Conservation (phyloP, 1,140 invertebrate genomes). For the Pseudoatta argentina region DNA sequence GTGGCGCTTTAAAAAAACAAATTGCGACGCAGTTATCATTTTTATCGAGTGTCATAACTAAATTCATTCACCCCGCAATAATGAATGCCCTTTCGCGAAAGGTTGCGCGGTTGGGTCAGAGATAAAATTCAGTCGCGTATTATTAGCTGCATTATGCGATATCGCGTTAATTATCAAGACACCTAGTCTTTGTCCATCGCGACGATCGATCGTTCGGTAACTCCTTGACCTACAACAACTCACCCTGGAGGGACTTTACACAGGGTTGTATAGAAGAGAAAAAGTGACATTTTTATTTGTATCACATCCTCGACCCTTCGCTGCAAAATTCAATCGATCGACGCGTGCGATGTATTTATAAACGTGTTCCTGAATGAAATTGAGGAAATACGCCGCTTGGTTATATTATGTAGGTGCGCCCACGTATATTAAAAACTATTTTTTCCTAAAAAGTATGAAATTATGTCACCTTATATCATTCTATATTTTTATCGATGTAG, state of each 20-base stretch:
- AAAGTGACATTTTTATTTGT: slow-evolving; percentile 32
- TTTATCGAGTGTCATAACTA: slow-evolving; percentile 21
- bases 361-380: slow-evolving; percentile 50
- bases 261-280: background rate
- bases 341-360: slow-evolving; percentile 43
- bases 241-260: background rate
- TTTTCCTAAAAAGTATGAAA: background rate
- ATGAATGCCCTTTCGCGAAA: slow-evolving; percentile 41
- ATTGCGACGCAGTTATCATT: background rate
- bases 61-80: slow-evolving; percentile 59
- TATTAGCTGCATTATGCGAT: slow-evolving; percentile 13
- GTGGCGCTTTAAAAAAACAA: background rate
- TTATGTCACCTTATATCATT: background rate
- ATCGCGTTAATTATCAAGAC: slow-evolving; percentile 36
- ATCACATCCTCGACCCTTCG: slow-evolving; percentile 51
- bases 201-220: slow-evolving; percentile 50
- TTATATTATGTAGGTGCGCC: background rate
- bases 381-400: slow-evolving; percentile 23
- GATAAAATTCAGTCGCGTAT: slow-evolving; percentile 49
- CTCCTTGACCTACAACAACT: slow-evolving; percentile 43
- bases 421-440: background rate
- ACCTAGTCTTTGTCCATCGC: slow-evolving; percentile 22
- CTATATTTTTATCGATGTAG: background rate
- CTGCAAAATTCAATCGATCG: background rate
- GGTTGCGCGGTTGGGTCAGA: slow-evolving; percentile 16